Base-by-base conservation (phyloP, 2,113 vertebrate genomes). In the Vulpes lagopus region DNA sequence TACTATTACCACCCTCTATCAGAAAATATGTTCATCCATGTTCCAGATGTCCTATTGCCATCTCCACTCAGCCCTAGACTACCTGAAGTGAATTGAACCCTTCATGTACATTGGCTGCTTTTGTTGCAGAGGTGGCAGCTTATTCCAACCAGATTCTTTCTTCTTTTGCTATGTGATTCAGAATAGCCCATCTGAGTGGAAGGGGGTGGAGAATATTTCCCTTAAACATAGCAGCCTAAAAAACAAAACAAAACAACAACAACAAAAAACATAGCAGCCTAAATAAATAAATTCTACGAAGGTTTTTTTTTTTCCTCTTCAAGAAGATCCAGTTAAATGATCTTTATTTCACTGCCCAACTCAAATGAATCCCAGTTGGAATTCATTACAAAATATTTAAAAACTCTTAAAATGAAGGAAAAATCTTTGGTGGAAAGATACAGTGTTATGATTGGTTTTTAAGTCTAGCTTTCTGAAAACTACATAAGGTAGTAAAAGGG, bases 381-480 rank as follows among this genome's bases (percentile, higher is more conserved):
- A 90, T 91, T 79, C 87, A 91, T 82, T 97, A 89, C 38, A 43
- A 96, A 95, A 69, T 49, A 88, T 38, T 91, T 67, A 27, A 92
- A 91, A 80, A 85, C 19, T 9, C 57, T 87, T 71, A 89, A 27
- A 67, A 85, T 79, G 49, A 80, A 94, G 64, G 76, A 20, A 91
- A 69, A 69, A 43, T 60, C 59, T 93, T 96, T 74, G 89, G 62
- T 89, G 65, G 84, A 64, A 89, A 89, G 81, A 89, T 83, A 17
- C 74, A 94, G 12, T 89, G 43, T 96, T 73, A 59, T 71, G 89
- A 95, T 81, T 76, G 62, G 57, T 81, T 95, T 96, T 96, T 96
- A 97, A 92, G 88, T 55, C 96, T 76, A 81, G 92, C 90, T 98
- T 97, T 43, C 60, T 67, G 80, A 94, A 91, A 92, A 97, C 89